Base-by-base conservation (phyloP, 2,888 invertebrate genomes). In the Nemoura dubitans region DNA sequence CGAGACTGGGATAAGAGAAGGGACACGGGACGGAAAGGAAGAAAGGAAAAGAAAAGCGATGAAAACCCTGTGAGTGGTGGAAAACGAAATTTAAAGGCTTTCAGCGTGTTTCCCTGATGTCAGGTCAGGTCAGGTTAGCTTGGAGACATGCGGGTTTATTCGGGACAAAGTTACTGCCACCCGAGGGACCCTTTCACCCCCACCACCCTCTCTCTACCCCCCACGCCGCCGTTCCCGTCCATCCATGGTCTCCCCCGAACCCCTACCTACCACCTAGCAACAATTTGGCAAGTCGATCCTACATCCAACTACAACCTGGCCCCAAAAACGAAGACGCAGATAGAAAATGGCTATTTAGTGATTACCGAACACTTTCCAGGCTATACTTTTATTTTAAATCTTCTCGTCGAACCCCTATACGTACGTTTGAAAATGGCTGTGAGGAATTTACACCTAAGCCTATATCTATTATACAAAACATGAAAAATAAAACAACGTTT, bases 161-260 rank as follows among this genome's bases (percentile, higher is more conserved):
- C 86, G 76, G 86, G 82, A 86, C 86, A 59, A 82, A 86, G 86
- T 86, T 86, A 83, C 36, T 29, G 10, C 78, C n/a, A 36, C 83
- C 83, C n/a, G 87, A 88, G 89, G 87, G 87, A 88, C 88, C 86
- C 89, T 88, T 87, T 87, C 89, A 87, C 86, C 88, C 85, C 86
- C 87, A 88, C 82, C 86, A 81, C 85, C 88, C 89, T 89, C 88
- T 88, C 89, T 88, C 88, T 87, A 88, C 88, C 86, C 87, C 87
- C 21, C 83, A 2, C 25, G 59, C 83, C 85, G 76, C 29, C 26
- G 78, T 28, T 78, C 78, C 28, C n/a, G n/a, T 26, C 78, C 78
- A 21, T 59, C 59, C 59, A 59, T 1, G 2, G 6, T 59, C 21
- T 59, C 6, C 59, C 59, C 36, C 10, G n/a, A n/a, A n/a, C n/a